Percentiles rank a stretch among this genome's conserved stretches.
Evolutionary conservation across 2,113 vertebrate genomes (phyloP).

Genomic region (Neolamprologus kungweensis): DNA sequence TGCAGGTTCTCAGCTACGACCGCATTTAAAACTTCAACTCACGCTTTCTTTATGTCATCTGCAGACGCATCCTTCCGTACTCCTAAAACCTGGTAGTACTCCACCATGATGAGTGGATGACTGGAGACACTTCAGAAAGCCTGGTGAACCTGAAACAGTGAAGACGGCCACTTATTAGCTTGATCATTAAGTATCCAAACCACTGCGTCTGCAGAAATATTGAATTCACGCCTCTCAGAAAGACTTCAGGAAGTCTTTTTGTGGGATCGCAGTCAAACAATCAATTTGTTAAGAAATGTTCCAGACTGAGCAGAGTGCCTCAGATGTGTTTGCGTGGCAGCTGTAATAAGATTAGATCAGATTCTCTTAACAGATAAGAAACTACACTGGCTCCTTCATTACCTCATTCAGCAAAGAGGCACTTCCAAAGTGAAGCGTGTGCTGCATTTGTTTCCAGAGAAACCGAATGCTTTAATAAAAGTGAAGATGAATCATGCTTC

Average conservation of each 20-base stretch:
- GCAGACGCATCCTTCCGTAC: slow-evolving; percentile 81
- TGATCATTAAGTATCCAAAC: background rate
- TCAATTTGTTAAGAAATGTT: background rate
- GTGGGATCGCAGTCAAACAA: background rate
- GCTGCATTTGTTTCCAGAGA: background rate
- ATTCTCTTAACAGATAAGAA: background rate
- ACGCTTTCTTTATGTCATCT: slow-evolving; percentile 98
- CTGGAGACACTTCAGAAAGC: background rate
- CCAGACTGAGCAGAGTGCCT: background rate
- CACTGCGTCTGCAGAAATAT: background rate
- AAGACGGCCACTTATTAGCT: background rate
- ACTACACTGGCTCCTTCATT: background rate
- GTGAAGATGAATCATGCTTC: rapidly evolving
- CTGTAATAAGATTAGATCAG: background rate
- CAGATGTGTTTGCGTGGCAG: background rate
- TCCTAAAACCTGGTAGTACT: slow-evolving; percentile 92
- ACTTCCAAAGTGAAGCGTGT: background rate
- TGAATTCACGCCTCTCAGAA: background rate
- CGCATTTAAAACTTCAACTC: slow-evolving; percentile 50
- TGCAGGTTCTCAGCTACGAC: background rate
- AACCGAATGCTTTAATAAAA: background rate
- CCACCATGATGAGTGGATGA: slow-evolving; percentile 80
- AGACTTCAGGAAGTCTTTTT: background rate
- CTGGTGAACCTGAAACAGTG: slow-evolving; percentile 7
- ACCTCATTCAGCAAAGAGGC: background rate